Percentiles rank a stretch among this genome's conserved stretches.
phyloP scores from a whole-genome alignment of 2,888 invertebrate genomes.

The Orthosia gracilis region DNA sequence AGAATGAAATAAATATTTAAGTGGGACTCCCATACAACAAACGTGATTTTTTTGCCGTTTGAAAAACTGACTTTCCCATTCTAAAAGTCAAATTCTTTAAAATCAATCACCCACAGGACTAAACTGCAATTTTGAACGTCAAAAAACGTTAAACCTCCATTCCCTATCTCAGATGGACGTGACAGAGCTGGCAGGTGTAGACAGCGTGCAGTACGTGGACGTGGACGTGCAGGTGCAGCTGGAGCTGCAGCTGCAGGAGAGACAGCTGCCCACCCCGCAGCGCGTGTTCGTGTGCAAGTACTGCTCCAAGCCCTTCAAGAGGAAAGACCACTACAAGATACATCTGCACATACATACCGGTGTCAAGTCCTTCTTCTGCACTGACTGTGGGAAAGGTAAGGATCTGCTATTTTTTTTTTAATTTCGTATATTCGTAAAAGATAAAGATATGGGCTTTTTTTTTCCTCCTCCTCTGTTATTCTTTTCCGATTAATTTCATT shows the following conservation, averaged over 20 bases:
- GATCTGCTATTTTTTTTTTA: not conserved
- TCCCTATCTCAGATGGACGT: conserved; percentile 66
- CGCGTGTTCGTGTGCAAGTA: conserved; percentile 87
- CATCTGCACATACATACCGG: conserved; percentile 88
- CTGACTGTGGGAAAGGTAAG: conserved; percentile 86
- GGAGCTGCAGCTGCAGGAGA: conserved; percentile 66
- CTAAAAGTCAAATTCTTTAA: too few species aligned
- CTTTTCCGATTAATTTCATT: too few species aligned
- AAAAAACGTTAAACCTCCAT: not conserved
- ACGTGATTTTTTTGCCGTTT: too few species aligned
- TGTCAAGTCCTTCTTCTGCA: conserved; percentile 86
- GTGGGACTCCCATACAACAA: too few species aligned
- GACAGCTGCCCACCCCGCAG: conserved; percentile 79
- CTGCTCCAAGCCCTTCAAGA: conserved; percentile 85
- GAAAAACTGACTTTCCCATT: too few species aligned
- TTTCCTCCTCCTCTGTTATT: too few species aligned
- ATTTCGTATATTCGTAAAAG: too few species aligned
- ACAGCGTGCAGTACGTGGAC: conserved; percentile 58
- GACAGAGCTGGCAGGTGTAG: conserved; percentile 63
- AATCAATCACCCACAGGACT: too few species aligned
- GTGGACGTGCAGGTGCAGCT: too few species aligned
- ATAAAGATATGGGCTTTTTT: too few species aligned
- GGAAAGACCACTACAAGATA: conserved; percentile 89
- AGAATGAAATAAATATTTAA: too few species aligned
- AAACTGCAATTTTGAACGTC: too few species aligned